Conservation (phyloP, 2,888 invertebrate genomes). For the Melikaiella ostensackeni region DNA sequence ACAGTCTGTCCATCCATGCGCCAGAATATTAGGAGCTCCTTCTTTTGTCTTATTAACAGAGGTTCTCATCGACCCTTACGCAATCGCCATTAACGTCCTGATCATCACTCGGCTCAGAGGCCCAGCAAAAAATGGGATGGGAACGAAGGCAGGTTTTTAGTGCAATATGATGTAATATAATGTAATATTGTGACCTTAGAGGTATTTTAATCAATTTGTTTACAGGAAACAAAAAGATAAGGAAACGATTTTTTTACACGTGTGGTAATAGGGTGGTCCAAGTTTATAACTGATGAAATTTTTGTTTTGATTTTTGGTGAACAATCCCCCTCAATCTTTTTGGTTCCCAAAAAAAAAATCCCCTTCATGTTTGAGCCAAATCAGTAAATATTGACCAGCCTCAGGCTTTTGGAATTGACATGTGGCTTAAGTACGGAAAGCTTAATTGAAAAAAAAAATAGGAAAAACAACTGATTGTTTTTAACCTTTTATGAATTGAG, state of each 20-base stretch:
- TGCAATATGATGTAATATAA: not conserved
- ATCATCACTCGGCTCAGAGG: not conserved
- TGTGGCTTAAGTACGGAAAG: too few species aligned
- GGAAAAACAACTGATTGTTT: too few species aligned
- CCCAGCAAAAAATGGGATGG: not conserved
- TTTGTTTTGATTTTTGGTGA: too few species aligned
- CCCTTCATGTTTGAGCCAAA: too few species aligned
- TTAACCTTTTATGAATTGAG: too few species aligned
- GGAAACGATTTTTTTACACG: not conserved
- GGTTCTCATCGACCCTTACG: constrained; percentile 10
- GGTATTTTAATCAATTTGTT: not conserved
- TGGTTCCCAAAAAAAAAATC: too few species aligned
- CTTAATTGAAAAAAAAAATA: too few species aligned
- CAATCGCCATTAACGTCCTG: not conserved
- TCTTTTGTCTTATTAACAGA: constrained; percentile 16
- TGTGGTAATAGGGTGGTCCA: too few species aligned
- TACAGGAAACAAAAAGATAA: not conserved
- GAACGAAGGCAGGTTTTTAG: not conserved
- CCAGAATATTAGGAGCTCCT: constrained; percentile 25
- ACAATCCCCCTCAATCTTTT: too few species aligned
- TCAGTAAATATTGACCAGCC: too few species aligned
- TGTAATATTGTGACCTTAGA: not conserved
- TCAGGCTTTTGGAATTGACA: too few species aligned
- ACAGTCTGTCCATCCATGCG: constrained; percentile 64
- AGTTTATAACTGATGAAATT: too few species aligned